Evolutionary conservation across 2,797 vertebrate genomes (phyloP).

Genomic region (Apogon talboti): DNA sequence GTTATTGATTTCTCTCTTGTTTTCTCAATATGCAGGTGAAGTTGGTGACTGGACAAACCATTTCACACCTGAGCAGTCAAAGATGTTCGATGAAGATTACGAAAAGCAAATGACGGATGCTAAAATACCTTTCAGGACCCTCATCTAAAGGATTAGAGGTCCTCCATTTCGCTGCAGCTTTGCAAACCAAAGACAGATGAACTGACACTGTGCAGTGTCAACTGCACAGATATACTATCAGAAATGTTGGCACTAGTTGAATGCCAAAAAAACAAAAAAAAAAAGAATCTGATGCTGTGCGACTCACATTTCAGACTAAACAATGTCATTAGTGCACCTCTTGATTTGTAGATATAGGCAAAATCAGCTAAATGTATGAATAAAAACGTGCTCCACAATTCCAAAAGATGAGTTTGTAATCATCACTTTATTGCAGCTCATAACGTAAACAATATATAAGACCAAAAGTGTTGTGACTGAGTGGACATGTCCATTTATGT

Average conservation of each 20-base stretch:
- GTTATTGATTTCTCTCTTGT: slow-evolving; percentile 4
- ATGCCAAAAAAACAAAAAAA: slow-evolving; percentile 17
- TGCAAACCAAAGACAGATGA: slow-evolving; percentile 42
- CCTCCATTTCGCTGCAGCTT: neutral
- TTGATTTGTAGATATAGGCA: neutral
- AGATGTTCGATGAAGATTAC: slow-evolving; percentile 86
- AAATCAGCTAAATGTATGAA: slow-evolving; percentile 26
- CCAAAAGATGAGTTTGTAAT: slow-evolving; percentile 64
- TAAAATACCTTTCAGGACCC: slow-evolving; percentile 80
- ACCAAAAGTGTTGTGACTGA: slow-evolving; percentile 83
- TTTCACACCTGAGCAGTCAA: slow-evolving; percentile 82
- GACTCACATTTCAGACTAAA: slow-evolving; percentile 6
- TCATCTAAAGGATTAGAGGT: slow-evolving; percentile 50
- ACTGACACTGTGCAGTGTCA: slow-evolving; percentile 13
- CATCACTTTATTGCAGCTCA: slow-evolving; percentile 80
- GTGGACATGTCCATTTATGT: slow-evolving; percentile 73
- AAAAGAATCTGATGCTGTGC: neutral
- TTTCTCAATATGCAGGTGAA: slow-evolving; percentile 73
- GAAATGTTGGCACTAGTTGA: slow-evolving; percentile 3
- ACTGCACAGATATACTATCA: slow-evolving; percentile 3
- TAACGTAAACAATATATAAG: slow-evolving; percentile 83
- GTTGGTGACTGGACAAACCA: slow-evolving; percentile 89
- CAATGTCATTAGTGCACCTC: slow-evolving; percentile 6
- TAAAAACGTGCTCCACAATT: slow-evolving; percentile 62
- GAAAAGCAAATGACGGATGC: slow-evolving; percentile 80